These are phyloP conservation scores for Galaxea fascicularis DNA, from an alignment of 92 coral and sea anemone genomes.

Conservation along the genomic window DNA sequence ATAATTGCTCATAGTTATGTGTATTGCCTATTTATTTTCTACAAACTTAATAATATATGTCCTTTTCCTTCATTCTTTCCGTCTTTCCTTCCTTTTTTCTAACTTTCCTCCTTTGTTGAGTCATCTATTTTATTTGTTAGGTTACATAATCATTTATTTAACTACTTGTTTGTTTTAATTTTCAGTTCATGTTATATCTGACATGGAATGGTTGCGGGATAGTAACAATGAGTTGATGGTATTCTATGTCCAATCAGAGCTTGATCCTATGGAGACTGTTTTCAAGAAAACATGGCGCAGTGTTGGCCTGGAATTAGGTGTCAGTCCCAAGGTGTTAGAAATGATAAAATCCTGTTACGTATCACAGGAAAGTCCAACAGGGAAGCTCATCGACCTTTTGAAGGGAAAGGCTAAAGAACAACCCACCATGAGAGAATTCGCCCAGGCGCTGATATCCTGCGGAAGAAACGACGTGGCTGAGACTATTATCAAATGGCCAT, in stretches of 20 bases:
- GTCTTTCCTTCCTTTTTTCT: too few relatives aligned
- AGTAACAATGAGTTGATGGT: background rate
- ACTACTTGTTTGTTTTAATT: too few relatives aligned
- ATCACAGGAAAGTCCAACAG: background rate
- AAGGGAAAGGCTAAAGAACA: background rate
- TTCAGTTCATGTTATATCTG: too few relatives aligned
- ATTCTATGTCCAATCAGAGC: background rate
- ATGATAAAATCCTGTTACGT: background rate
- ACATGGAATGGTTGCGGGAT: too few relatives aligned
- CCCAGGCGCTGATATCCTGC: background rate
- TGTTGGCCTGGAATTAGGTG: background rate
- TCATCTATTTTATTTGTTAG: too few relatives aligned
- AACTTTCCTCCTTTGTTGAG: too few relatives aligned
- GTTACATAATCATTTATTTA: too few relatives aligned
- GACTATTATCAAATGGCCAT: background rate
- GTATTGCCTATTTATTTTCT: too few relatives aligned
- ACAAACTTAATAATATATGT: too few relatives aligned
- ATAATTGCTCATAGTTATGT: too few relatives aligned
- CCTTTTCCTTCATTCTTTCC: too few relatives aligned
- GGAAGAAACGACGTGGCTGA: constrained; percentile 11
- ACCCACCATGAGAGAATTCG: constrained; percentile 21
- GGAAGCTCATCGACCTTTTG: background rate
- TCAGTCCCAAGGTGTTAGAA: background rate
- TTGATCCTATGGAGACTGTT: background rate
- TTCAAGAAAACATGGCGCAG: constrained; percentile 16